Percentiles rank a stretch among this genome's conserved stretches.
phyloP scores from a whole-genome alignment of 1,140 invertebrate genomes.

The Himalopsyche phryganea region DNA sequence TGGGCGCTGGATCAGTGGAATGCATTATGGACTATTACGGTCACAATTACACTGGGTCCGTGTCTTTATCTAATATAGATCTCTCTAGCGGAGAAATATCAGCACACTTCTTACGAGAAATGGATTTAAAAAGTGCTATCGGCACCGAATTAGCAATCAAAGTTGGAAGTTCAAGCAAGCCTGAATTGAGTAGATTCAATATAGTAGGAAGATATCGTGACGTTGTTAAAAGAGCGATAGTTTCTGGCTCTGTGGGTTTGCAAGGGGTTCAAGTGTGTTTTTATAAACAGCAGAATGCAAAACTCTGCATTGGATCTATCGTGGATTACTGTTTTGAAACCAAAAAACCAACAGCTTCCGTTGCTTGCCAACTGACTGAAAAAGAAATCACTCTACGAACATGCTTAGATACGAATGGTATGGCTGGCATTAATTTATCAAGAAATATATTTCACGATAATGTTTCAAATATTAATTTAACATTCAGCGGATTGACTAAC shows the following conservation, averaged over 20 bases:
- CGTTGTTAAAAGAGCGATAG: not conserved
- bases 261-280: slow-evolving; percentile 27
- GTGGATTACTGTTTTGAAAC: slow-evolving; percentile 23
- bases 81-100: slow-evolving; percentile 14
- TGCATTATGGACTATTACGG: slow-evolving; percentile 26
- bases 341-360: slow-evolving; percentile 15
- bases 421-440: slow-evolving; percentile 13
- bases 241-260: slow-evolving; percentile 19
- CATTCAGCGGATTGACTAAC: slow-evolving; percentile 15
- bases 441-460: slow-evolving; percentile 14
- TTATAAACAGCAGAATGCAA: slow-evolving; percentile 12
- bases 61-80: slow-evolving; percentile 11
- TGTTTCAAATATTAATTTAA: slow-evolving; percentile 9
- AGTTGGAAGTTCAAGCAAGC: not conserved
- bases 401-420: slow-evolving; percentile 20
- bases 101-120: slow-evolving; percentile 23
- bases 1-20: slow-evolving; percentile 12
- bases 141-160: slow-evolving; percentile 26
- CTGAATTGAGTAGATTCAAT: slow-evolving; percentile 5
- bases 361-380: slow-evolving; percentile 20
- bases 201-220: slow-evolving; percentile 23
- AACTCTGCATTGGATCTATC: slow-evolving; percentile 21
- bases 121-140: slow-evolving; percentile 15
- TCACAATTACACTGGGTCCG: slow-evolving; percentile 22
- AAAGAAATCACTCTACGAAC: slow-evolving; percentile 12